These are phyloP conservation scores for Euura saliciscinereae DNA, from an alignment of 1,140 invertebrate genomes.

Conservation along the genomic window DNA sequence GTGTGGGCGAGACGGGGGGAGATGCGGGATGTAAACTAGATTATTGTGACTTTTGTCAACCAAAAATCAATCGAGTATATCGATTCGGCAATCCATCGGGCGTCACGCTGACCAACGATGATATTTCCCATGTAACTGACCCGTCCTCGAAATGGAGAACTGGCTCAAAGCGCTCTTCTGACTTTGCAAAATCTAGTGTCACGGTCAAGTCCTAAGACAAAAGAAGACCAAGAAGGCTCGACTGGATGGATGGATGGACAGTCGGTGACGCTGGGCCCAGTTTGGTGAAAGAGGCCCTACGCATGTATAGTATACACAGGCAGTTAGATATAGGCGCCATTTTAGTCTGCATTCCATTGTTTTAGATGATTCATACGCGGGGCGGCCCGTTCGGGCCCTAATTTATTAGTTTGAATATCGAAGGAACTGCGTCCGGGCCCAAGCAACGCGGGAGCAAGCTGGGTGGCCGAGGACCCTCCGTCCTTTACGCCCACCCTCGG, in stretches of 20 bases:
- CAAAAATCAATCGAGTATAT: not conserved
- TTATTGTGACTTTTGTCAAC: slow-evolving; percentile 5
- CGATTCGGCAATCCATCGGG: not conserved
- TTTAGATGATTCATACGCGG: slow-evolving; percentile 60
- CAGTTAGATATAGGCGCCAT: slow-evolving; percentile 40
- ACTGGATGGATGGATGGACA: not conserved
- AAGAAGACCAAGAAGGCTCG: too few relatives aligned
- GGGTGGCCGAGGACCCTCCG: slow-evolving; percentile 46
- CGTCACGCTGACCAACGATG: not conserved
- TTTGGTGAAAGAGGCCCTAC: not conserved
- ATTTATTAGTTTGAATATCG: slow-evolving; percentile 57
- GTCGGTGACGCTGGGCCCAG: not conserved
- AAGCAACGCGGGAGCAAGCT: slow-evolving; percentile 34
- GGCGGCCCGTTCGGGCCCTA: slow-evolving; percentile 37
- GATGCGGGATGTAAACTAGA: slow-evolving; percentile 1
- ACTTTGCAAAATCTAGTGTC: too few relatives aligned
- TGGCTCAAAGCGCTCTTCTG: too few relatives aligned
- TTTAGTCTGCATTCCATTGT: slow-evolving; percentile 61
- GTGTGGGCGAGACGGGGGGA: not conserved
- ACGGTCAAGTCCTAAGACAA: too few relatives aligned
- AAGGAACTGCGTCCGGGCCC: slow-evolving; percentile 25
- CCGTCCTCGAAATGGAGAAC: too few relatives aligned
- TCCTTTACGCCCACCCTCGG: not conserved
- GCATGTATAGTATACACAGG: not conserved
- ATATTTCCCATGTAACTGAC: too few relatives aligned